Evolutionary conservation across 1,140 invertebrate species (phyloP), one percentile per base, ranked within the genome.

Genomic region (Oreohelix idahoensis): DNA sequence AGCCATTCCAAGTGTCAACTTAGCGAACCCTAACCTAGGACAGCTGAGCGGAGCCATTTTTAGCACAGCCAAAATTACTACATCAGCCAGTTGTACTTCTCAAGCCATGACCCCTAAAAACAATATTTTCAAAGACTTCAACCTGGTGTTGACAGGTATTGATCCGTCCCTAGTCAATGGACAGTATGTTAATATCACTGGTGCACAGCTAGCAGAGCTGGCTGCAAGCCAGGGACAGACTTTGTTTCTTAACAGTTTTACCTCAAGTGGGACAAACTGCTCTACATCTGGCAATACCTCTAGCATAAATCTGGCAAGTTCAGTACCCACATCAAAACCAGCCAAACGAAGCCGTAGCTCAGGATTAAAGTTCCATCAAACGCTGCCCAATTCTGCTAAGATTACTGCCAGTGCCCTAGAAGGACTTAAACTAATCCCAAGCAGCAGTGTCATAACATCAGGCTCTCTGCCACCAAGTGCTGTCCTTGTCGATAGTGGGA

Each of bases 1-100:
- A 58, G 86, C 89, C 36, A 89, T 90, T 80, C 90, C 90, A 20
- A 89, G 85, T 87, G 86, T 90, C 29, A 91, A 89, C 81, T 86
- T 91, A 32, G 87, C 85, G 71, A 84, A 81, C 51, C 70, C 87
- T 38, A 85, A 85, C 39, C 45, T 90, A 35, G 85, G 88, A 69
- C 88, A 89, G 32, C 81, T 90, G 20, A 87, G 85, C 80, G 86
- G 89, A 5, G 87, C 88, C 42, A 89, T 86, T 71, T 76, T 88
- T 10, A 83, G 86, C 70, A 39, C 81, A 84, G 81, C 80, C 76
- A 81, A 81, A 36, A 35, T 81, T 23, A 71, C 29, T 15, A 45
- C 77, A 39, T n/a, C 78, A 63, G 38, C 35, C 51, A 38, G 10
- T n/a, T 49, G 5, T 1, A 36, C 42, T n/a, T 63, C 32, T 35